Base-by-base conservation (phyloP, 2,797 vertebrate species). In the Ambastaia sidthimunki region DNA sequence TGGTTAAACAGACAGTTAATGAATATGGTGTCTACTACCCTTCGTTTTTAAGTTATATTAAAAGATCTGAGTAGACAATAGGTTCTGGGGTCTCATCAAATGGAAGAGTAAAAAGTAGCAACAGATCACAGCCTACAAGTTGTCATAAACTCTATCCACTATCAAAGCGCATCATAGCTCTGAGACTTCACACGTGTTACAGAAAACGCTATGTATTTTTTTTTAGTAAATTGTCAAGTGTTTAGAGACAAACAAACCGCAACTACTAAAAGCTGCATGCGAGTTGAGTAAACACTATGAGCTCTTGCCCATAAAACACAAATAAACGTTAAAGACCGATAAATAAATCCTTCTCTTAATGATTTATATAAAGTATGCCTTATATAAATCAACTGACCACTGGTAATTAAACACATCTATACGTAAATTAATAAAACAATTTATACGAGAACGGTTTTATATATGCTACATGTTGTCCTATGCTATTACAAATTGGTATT, bases 271-370 rank as follows among this genome's bases (percentile, higher is more conserved):
- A 28, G 6, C 41, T 21, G 6, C 18, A 47, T 2, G 52, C 21
- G 63, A 68, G 52, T 25, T 12, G 1, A 19, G 19, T n/a, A 57
- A 59, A 10, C 48, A 23, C 41, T n/a, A 23, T 37, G 47, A 23
- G 59, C 7, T 18, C 52, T 48, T 77, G 11, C 41, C 54, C 60
- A 66, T 66, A 23, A 34, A 70, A 54, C 18, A 28, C 55, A 57
- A 11, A 23, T 21, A 16, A 50, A 11, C 37, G 7, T 28, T 19
- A 0, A 28, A 47, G 3, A 18, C 11, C 12, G 44, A 47, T 10
- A 10, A 18, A 50, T 50, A 18, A 50, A 1, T 18, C 15, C 5
- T 18, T 44, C 10, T 10, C 41, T 44, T 44, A 44, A 11, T 7
- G 10, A 10, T 44, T 44, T 11, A 9, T 44, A 44, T 44, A 9